phyloP scores from a whole-genome alignment of 2,113 vertebrate species.

The Gadus chalcogrammus region DNA sequence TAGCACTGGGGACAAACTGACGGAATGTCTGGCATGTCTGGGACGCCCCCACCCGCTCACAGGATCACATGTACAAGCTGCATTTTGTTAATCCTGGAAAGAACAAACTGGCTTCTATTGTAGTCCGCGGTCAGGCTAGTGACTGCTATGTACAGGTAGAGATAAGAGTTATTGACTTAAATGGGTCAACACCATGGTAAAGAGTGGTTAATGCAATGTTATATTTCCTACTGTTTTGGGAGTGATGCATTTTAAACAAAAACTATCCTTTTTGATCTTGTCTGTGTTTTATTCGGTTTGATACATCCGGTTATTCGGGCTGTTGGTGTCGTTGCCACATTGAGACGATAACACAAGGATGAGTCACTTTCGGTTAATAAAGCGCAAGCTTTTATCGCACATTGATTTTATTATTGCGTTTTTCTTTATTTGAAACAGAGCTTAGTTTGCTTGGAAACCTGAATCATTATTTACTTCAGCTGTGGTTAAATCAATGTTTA shows the following conservation, averaged over 20 bases:
- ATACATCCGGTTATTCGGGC: neutral
- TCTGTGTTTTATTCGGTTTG: too few species aligned
- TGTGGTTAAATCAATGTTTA: too few species aligned
- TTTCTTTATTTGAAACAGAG: too few species aligned
- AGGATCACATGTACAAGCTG: constrained; percentile 32
- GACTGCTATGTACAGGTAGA: too few species aligned
- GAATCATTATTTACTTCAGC: too few species aligned
- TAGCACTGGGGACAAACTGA: constrained; percentile 43
- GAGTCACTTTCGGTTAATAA: constrained; percentile 37
- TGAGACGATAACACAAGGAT: constrained; percentile 32
- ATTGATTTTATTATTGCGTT: neutral
- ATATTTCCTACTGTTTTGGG: too few species aligned
- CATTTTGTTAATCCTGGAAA: constrained; percentile 48
- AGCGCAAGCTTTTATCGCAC: constrained; percentile 24
- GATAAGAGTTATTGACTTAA: too few species aligned
- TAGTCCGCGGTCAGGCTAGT: constrained; percentile 10
- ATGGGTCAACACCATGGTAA: too few species aligned
- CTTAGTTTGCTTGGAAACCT: too few species aligned
- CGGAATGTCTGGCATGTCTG: constrained; percentile 62
- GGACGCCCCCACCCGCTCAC: constrained; percentile 29
- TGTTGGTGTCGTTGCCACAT: constrained; percentile 24
- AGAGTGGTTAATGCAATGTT: too few species aligned
- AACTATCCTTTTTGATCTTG: too few species aligned
- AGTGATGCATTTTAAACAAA: too few species aligned
- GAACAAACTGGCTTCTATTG: constrained; percentile 51